Evolutionary conservation across 1,140 invertebrate genomes (phyloP).

Genomic region (Venustaconcha ellipsiformis): DNA sequence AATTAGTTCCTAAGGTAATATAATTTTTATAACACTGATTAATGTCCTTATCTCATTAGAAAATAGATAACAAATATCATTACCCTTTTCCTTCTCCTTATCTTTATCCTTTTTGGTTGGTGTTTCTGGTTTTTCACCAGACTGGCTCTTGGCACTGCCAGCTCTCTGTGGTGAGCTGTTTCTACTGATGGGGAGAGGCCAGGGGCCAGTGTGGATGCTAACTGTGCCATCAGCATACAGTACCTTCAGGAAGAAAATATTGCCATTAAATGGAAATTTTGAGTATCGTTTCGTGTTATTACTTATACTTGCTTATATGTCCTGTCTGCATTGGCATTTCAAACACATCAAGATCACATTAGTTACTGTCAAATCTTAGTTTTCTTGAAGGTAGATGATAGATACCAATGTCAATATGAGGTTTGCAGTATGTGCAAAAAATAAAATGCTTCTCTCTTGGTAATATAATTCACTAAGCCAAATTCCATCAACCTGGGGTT

Average conservation of each 20-base stretch:
- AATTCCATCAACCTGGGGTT: too few relatives aligned
- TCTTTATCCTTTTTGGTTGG: constrained; percentile 45
- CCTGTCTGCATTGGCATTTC: too few relatives aligned
- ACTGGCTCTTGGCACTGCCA: constrained; percentile 42
- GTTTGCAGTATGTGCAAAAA: too few relatives aligned
- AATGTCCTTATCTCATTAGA: neutral
- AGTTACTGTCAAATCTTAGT: too few relatives aligned
- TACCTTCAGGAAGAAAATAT: constrained; percentile 39
- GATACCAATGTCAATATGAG: too few relatives aligned
- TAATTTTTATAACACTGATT: neutral
- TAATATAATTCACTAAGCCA: too few relatives aligned
- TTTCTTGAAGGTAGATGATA: too few relatives aligned
- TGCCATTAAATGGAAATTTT: too few relatives aligned
- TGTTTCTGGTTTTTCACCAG: constrained; percentile 38
- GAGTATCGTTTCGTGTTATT: too few relatives aligned
- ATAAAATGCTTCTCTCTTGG: too few relatives aligned
- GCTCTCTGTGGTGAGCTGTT: constrained; percentile 39
- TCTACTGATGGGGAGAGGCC: constrained; percentile 38
- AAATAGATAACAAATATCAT: neutral
- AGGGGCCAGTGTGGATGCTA: constrained; percentile 50
- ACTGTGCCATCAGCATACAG: constrained; percentile 67
- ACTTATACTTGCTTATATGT: too few relatives aligned
- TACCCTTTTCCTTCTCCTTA: constrained; percentile 8
- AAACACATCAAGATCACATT: too few relatives aligned
- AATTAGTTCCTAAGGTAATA: neutral